phyloP scores from a whole-genome alignment of 1,140 invertebrate genomes.

The Triops cancriformis region DNA sequence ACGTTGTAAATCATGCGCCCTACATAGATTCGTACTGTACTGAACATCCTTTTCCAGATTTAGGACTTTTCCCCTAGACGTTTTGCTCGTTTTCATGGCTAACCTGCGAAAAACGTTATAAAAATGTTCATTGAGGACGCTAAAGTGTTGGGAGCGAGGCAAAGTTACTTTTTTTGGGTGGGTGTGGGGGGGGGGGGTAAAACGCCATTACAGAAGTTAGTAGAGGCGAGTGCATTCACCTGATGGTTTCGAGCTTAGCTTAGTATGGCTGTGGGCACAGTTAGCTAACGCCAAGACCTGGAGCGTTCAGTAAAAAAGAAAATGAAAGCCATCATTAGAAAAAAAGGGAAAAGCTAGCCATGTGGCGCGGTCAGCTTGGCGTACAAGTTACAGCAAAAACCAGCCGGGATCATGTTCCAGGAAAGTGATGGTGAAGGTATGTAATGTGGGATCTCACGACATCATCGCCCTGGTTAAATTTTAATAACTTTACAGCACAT shows the following conservation, averaged over 20 bases:
- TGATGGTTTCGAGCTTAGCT: slow-evolving; percentile 11
- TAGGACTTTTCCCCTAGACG: background rate
- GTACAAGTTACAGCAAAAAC: background rate
- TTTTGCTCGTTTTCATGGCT: background rate
- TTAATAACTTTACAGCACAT: background rate
- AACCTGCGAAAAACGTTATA: background rate
- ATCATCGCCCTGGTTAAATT: background rate
- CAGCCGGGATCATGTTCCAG: background rate
- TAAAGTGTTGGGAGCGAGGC: background rate
- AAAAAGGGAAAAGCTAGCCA: background rate
- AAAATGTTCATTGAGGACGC: no score
- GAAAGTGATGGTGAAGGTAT: background rate
- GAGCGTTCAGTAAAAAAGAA: background rate
- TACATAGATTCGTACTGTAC: background rate
- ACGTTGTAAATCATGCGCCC: background rate
- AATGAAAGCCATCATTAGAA: slow-evolving; percentile 4
- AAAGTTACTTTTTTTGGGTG: background rate
- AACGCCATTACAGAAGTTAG: background rate
- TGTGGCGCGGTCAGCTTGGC: slow-evolving; percentile 8
- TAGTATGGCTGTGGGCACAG: background rate
- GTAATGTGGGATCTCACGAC: background rate
- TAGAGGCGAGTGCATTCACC: background rate
- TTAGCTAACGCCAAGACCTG: background rate
- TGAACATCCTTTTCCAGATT: background rate
- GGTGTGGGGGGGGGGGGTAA: background rate